phyloP scores from a whole-genome alignment of 2,888 invertebrate species.

The Melieria crassipennis region DNA sequence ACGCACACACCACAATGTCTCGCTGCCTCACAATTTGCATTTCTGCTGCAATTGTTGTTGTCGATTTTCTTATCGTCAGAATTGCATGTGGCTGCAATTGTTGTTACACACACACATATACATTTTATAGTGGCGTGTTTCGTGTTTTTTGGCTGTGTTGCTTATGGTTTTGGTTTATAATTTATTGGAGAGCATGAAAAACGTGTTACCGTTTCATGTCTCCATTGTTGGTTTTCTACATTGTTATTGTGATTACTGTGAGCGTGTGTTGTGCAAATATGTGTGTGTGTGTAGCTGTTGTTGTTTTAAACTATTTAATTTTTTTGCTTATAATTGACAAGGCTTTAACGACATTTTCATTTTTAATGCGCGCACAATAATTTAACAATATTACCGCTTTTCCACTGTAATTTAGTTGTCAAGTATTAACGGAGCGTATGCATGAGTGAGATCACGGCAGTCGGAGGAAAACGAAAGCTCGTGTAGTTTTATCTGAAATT shows the following conservation, averaged over 20 bases:
- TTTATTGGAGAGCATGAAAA: conserved; percentile 41
- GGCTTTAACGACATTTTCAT: conserved; percentile 48
- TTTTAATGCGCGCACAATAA: conserved; percentile 50
- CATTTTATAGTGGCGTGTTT: too few relatives aligned
- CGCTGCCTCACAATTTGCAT: too few relatives aligned
- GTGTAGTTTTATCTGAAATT: neutral
- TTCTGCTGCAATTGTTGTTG: too few relatives aligned
- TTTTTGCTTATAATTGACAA: conserved; percentile 47
- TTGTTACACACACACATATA: too few relatives aligned
- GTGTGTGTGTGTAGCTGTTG: neutral
- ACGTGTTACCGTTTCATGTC: conserved; percentile 43
- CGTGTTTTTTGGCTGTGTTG: too few relatives aligned
- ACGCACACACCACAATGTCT: too few relatives aligned
- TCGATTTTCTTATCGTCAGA: too few relatives aligned
- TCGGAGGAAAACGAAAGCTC: neutral
- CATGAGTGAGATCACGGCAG: too few relatives aligned
- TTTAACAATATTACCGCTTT: conserved; percentile 47
- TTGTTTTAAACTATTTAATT: neutral
- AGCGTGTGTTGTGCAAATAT: conserved; percentile 2
- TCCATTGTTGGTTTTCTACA: conserved; percentile 13
- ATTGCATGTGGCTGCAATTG: too few relatives aligned
- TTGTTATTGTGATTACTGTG: conserved; percentile 17
- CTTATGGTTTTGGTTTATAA: neutral
- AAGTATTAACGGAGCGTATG: too few relatives aligned
- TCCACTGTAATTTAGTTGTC: conserved; percentile 43